Conservation (phyloP, 2,888 invertebrate species). For the Cynaeus angustus region DNA sequence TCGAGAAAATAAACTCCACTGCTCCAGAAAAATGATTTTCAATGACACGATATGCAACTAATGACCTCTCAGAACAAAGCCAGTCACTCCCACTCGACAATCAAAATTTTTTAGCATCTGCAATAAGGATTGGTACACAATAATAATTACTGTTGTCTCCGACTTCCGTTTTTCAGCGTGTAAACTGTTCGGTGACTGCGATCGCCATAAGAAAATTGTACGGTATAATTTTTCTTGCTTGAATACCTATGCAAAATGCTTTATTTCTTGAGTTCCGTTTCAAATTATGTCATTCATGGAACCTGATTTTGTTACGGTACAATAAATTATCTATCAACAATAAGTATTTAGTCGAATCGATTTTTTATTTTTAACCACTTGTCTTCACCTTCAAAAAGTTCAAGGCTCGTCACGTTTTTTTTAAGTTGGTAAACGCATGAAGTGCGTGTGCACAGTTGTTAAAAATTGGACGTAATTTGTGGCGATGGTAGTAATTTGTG, state of each 20-base stretch:
- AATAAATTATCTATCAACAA: constrained; percentile 16
- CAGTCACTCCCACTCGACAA: background rate
- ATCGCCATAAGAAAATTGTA: constrained; percentile 31
- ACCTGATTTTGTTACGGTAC: constrained; percentile 38
- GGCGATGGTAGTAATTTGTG: no score
- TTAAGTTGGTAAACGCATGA: no score
- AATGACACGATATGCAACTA: no score
- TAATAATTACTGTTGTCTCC: constrained; percentile 10
- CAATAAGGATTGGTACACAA: background rate
- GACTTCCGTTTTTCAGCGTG: constrained; percentile 23
- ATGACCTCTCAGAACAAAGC: background rate
- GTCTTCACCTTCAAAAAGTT: background rate
- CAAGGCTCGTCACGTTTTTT: background rate
- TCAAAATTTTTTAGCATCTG: background rate
- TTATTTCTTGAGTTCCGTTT: constrained; percentile 46
- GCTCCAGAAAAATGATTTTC: no score
- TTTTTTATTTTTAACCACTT: constrained; percentile 9
- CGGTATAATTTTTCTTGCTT: constrained; percentile 47
- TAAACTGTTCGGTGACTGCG: constrained; percentile 25
- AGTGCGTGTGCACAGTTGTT: no score
- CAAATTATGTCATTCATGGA: constrained; percentile 41
- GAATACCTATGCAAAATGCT: constrained; percentile 40
- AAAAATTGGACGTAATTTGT: no score
- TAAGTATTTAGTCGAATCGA: constrained; percentile 3
- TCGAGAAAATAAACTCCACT: no score